Evolutionary conservation across 92 coral and sea anemone genomes (phyloP).

Genomic region (Porites lobata): DNA sequence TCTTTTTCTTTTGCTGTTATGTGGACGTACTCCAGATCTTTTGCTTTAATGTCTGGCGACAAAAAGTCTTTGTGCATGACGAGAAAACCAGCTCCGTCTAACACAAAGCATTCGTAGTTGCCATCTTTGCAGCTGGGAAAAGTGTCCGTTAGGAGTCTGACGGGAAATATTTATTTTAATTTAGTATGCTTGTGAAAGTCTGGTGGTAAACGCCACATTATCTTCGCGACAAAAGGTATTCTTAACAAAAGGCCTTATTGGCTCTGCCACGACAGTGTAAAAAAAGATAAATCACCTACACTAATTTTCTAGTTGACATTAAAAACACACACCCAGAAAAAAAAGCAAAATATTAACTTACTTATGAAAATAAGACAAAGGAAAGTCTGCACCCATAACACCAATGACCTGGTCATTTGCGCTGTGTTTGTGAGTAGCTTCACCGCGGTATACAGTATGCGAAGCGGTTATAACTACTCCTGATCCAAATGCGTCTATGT

Average conservation of each 20-base stretch:
- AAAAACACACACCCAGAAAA: too few species aligned
- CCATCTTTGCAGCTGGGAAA: conserved; percentile 44
- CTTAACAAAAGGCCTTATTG: background rate
- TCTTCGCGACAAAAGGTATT: background rate
- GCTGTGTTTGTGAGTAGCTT: conserved; percentile 12
- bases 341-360: background rate
- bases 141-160: conserved; percentile 64
- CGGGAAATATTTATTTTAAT: background rate
- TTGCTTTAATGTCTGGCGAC: conserved; percentile 31
- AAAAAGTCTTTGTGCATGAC: conserved; percentile 70
- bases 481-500: conserved; percentile 73
- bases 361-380: conserved; percentile 67
- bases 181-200: background rate
- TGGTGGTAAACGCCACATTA: background rate
- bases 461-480: conserved; percentile 76
- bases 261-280: too few species aligned
- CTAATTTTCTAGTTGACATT: background rate
- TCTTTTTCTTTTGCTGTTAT: conserved; percentile 68
- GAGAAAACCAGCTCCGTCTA: conserved; percentile 69
- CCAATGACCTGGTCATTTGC: conserved; percentile 63
- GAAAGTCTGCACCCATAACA: conserved; percentile 75
- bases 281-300: background rate
- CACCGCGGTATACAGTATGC: conserved; percentile 64
- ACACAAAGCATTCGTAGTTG: conserved; percentile 64
- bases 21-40: conserved; percentile 46